Evolutionary conservation across 2,888 invertebrate genomes (phyloP).

Genomic region (Conops quadrifasciatus): DNA sequence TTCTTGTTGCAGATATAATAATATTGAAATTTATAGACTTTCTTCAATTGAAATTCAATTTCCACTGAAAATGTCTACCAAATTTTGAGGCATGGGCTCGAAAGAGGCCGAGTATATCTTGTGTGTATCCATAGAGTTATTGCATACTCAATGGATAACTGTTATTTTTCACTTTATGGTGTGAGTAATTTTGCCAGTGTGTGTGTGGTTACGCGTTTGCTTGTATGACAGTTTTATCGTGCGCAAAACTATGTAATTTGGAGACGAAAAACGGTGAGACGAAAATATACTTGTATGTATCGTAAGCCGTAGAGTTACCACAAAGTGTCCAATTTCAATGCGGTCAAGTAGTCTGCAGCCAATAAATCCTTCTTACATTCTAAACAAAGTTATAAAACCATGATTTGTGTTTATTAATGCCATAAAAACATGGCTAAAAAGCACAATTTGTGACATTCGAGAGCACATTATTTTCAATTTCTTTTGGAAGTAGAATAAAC

Average conservation of each 20-base stretch:
- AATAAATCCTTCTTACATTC: not conserved
- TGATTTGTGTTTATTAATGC: conserved; percentile 1
- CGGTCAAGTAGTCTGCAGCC: conserved; percentile 1
- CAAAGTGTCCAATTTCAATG: not conserved
- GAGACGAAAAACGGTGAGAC: not conserved
- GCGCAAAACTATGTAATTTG: not conserved
- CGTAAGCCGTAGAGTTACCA: not conserved
- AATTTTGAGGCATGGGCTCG: conserved; percentile 1
- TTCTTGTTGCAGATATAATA: conserved; percentile 15
- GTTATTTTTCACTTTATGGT: not conserved
- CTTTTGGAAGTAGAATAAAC: not conserved
- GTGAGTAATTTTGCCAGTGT: not conserved
- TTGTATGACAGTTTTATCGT: not conserved
- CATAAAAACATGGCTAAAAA: not conserved
- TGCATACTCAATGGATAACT: not conserved
- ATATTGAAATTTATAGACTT: not conserved
- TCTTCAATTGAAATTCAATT: not conserved
- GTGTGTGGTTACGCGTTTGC: not conserved
- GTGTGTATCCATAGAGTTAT: not conserved
- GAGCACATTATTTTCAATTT: no score
- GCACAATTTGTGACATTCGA: no score
- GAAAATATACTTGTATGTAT: not conserved
- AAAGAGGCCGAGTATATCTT: not conserved
- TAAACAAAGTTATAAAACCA: not conserved
- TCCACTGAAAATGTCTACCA: conserved; percentile 1